Conservation (phyloP, 2,888 invertebrate genomes). For the Pammene aurita region DNA sequence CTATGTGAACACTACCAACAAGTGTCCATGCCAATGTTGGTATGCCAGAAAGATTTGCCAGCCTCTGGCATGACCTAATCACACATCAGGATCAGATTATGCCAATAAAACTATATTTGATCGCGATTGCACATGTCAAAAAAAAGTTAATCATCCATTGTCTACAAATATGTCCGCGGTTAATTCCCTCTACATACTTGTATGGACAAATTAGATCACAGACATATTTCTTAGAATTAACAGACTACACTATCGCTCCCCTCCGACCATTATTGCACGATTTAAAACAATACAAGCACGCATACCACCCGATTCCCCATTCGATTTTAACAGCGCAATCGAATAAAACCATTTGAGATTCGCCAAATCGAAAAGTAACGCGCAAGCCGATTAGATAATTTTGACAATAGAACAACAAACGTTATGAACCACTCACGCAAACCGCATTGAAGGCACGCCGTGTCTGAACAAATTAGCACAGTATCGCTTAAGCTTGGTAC, state of each 20-base stretch:
- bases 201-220: neutral
- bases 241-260: slow-evolving; percentile 20
- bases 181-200: neutral
- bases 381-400: slow-evolving; percentile 14
- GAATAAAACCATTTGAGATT: slow-evolving; percentile 38
- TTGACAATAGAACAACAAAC: slow-evolving; percentile 30
- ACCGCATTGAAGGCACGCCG: slow-evolving; percentile 43
- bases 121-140: neutral
- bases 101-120: slow-evolving; percentile 1
- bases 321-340: neutral
- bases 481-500: neutral
- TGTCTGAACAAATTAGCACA: slow-evolving; percentile 38
- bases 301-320: slow-evolving; percentile 26
- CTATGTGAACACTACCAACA: no score
- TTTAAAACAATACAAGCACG: slow-evolving; percentile 33
- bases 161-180: neutral
- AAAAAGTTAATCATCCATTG: slow-evolving; percentile 6
- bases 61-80: no score
- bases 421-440: slow-evolving; percentile 43
- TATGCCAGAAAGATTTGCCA: no score
- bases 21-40: no score
- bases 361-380: slow-evolving; percentile 36
- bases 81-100: no score
- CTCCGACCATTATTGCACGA: slow-evolving; percentile 39
- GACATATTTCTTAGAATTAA: neutral